Base-by-base conservation (phyloP, 2,888 invertebrate genomes). In the Chymomyza amoena region DNA sequence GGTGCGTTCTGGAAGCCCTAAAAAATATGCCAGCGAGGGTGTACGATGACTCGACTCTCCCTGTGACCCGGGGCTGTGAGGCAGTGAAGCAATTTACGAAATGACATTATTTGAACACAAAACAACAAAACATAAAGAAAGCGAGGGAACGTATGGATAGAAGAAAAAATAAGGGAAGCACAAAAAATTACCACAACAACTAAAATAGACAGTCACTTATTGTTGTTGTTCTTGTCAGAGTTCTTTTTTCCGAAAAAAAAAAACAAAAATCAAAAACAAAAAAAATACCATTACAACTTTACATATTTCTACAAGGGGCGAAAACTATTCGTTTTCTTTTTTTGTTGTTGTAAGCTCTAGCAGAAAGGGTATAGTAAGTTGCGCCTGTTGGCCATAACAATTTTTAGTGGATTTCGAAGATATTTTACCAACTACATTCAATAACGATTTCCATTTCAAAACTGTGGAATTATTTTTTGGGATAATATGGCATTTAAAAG, bases 61-160 rank as follows among this genome's bases (percentile, higher is more conserved):
- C 32, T 45, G 64, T 61, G 60, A 39, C 13, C 13, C 20, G 50
- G 45, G 50, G 65, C 15, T 28, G 15, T 52, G 28, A 50, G 13
- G 9, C 45, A 64, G 73, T 87, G 85, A 79, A 82, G 84, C 87
- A 85, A 84, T 84, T 84, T 87, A 84, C 85, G 69, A 84, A 84
- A 84, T 87, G 84, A 82, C 87, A 84, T 84, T 84, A 84, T 84
- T 87, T 80, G 87, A 85, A 79, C 80, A 77, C 85, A 87, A 77
- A 75, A 72, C 84, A 87, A 77, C 85, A 87, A 77, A 75, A 72
- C 81, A 84, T 79, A 81, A 79, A 84, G 79, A 74, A 70, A 78
- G 67, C 73, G 45, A 71, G 67, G 72, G 36, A 65, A 64, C 71
- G 70, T 72, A 36, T 60, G 60, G 60, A 15, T 15, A 36, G 10